phyloP scores from a whole-genome alignment of 2,888 invertebrate genomes.

The Baronia brevicornis region DNA sequence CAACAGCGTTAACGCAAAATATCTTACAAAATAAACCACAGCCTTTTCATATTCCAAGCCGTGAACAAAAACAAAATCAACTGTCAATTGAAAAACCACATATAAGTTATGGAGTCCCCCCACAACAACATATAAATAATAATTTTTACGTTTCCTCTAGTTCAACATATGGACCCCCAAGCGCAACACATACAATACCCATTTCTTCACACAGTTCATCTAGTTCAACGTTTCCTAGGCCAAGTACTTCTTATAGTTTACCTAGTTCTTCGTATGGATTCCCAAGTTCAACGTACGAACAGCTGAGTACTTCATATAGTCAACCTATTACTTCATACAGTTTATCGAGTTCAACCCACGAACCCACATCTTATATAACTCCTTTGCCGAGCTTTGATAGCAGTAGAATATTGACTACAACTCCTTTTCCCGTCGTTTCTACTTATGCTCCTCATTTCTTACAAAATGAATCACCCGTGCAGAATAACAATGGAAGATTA shows the following conservation, averaged over 20 bases:
- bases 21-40: constrained; percentile 38
- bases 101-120: constrained; percentile 45
- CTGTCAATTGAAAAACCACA: constrained; percentile 38
- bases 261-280: constrained; percentile 28
- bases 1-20: constrained; percentile 45
- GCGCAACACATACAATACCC: constrained; percentile 50
- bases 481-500: constrained; percentile 38
- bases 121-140: constrained; percentile 26
- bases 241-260: constrained; percentile 22
- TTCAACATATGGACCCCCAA: constrained; percentile 39
- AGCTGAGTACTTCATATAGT: constrained; percentile 27
- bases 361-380: constrained; percentile 32
- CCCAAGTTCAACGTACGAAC: constrained; percentile 19
- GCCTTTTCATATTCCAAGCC: constrained; percentile 33
- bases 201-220: constrained; percentile 48
- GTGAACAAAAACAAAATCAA: constrained; percentile 31
- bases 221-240: constrained; percentile 41
- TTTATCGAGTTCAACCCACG: constrained; percentile 25
- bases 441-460: constrained; percentile 34
- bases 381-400: constrained; percentile 31
- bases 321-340: constrained; percentile 25
- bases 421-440: constrained; percentile 33
- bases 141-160: constrained; percentile 30
- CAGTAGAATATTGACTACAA: constrained; percentile 31
- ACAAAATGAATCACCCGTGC: constrained; percentile 40